Percentiles rank a stretch among this genome's conserved stretches.
Conservation (phyloP, 2,888 invertebrate genomes). For the Drosophila mercatorum region DNA sequence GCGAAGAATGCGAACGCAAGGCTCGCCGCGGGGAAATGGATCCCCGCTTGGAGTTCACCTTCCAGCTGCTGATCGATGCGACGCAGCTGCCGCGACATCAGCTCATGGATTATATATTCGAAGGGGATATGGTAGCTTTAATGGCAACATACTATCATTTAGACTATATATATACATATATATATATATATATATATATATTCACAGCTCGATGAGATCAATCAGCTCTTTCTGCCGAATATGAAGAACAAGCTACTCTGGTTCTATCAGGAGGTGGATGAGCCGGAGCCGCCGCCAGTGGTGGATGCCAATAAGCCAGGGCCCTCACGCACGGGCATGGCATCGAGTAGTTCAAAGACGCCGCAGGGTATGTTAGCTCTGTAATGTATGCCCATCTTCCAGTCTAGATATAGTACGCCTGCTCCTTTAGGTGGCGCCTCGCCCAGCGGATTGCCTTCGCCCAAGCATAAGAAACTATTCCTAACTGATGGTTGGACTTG, state of each 20-base stretch:
- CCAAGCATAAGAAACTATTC: slow-evolving; percentile 90
- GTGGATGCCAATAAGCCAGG: slow-evolving; percentile 85
- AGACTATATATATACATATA: neutral
- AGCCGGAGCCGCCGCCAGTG: slow-evolving; percentile 86
- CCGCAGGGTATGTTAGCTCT: slow-evolving; percentile 80
- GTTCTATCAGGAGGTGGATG: slow-evolving; percentile 95
- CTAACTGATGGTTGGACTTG: slow-evolving; percentile 94
- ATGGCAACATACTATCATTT: no score
- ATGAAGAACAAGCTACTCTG: slow-evolving; percentile 93
- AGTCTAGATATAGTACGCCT: neutral
- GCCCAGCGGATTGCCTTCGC: slow-evolving; percentile 81
- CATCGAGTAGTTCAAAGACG: slow-evolving; percentile 84
- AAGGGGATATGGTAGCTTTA: slow-evolving; percentile 91
- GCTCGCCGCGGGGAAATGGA: slow-evolving; percentile 96
- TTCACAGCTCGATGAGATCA: slow-evolving; percentile 92
- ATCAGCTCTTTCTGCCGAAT: slow-evolving; percentile 93
- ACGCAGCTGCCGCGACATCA: slow-evolving; percentile 92
- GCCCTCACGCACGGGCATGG: slow-evolving; percentile 85
- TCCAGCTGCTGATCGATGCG: slow-evolving; percentile 94
- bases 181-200: neutral
- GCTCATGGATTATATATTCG: slow-evolving; percentile 95
- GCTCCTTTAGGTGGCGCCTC: slow-evolving; percentile 76
- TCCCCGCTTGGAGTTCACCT: slow-evolving; percentile 94
- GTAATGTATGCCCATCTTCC: neutral
- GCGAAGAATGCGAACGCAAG: slow-evolving; percentile 96